phyloP scores from a whole-genome alignment of 2,888 invertebrate genomes.

The Chloromyia formosa region DNA sequence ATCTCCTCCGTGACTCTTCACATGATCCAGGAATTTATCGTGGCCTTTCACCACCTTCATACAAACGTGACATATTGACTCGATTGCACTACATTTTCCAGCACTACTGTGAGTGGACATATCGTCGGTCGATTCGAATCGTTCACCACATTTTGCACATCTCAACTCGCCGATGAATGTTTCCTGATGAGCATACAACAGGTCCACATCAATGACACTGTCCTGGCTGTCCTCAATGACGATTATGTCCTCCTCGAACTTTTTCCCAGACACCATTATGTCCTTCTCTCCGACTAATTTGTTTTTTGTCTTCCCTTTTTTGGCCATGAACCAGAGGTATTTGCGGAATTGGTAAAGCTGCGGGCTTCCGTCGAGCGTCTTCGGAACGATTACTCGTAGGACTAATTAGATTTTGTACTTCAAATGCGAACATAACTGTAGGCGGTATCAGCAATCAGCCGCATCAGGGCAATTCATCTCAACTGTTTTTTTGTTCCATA shows the following conservation, averaged over 20 bases:
- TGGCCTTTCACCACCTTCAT: constrained; percentile 27
- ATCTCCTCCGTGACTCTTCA: not conserved
- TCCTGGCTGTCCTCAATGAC: constrained; percentile 24
- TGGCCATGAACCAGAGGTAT: not conserved
- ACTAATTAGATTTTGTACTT: constrained; percentile 11
- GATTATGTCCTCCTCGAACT: not conserved
- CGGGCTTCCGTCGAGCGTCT: not conserved
- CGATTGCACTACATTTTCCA: not conserved
- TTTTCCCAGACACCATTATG: no score
- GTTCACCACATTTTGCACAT: constrained; percentile 19
- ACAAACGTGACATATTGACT: constrained; percentile 29
- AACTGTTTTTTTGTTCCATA: no score
- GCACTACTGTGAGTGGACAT: not conserved
- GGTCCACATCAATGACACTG: constrained; percentile 15
- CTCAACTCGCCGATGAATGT: not conserved
- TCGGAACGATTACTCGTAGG: not conserved
- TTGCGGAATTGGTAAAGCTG: not conserved
- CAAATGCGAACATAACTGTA: not conserved
- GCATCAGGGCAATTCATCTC: no score
- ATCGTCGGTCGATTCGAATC: not conserved
- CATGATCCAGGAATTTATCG: not conserved
- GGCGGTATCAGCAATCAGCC: no score
- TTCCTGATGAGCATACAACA: constrained; percentile 1
- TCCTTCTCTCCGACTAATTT: not conserved
- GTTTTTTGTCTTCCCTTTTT: not conserved